A percentile compares a stretch with the other conserved stretches of the same genome.
Conservation (phyloP, 2,797 vertebrate species). For the Premnoplex brunnescens region DNA sequence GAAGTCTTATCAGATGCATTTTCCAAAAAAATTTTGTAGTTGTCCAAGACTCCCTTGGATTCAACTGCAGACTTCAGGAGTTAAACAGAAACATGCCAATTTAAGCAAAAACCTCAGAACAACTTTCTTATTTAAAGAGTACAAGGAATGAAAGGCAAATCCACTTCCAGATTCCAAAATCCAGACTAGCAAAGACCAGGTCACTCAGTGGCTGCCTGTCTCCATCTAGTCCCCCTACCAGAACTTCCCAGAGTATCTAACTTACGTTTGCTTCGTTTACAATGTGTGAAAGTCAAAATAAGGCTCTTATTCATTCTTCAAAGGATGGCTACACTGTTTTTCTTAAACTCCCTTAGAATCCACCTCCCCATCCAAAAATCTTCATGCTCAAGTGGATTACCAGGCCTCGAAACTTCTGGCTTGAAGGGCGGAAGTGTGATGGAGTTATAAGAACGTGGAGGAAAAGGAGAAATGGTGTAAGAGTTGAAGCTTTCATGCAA, state of each 20-base stretch:
- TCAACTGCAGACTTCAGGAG: not conserved
- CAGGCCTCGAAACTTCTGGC: not conserved
- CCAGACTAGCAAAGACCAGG: not conserved
- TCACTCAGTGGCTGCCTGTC: not conserved
- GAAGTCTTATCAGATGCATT: not conserved
- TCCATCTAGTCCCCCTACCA: not conserved
- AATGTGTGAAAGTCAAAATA: not conserved
- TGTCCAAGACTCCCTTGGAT: not conserved
- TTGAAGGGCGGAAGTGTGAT: constrained; percentile 6
- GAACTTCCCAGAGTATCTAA: not conserved
- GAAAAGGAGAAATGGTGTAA: not conserved
- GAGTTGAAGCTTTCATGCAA: constrained; percentile 63
- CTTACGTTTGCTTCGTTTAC: not conserved
- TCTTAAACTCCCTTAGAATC: not conserved
- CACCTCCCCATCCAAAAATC: not conserved
- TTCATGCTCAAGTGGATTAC: fast-evolving
- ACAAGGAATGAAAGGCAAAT: not conserved
- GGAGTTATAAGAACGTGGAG: constrained; percentile 14
- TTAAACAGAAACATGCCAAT: not conserved
- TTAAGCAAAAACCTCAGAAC: not conserved
- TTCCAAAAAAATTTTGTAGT: not conserved
- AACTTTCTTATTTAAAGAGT: not conserved
- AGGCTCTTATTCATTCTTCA: not conserved
- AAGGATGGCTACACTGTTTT: not conserved
- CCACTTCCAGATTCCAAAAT: not conserved